Percentiles rank a stretch among this genome's conserved stretches.
Evolutionary conservation across 2,888 invertebrate genomes (phyloP).

Genomic region (Leptura quadrifasciata): DNA sequence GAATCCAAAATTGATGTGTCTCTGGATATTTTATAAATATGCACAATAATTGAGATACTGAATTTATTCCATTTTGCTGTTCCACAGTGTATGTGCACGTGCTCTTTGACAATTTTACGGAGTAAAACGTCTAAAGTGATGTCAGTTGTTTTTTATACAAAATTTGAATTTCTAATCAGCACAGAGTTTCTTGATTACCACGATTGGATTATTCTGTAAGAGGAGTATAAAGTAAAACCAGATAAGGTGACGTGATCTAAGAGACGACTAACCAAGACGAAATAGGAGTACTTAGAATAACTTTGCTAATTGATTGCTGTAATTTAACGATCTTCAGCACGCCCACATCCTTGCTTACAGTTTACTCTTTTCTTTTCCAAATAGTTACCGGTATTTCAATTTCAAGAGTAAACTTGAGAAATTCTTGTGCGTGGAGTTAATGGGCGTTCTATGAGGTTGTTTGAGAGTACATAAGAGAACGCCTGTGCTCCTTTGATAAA

Average conservation of each 20-base stretch:
- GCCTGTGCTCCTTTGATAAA: neutral
- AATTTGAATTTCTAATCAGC: constrained; percentile 32
- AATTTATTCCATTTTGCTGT: too few species aligned
- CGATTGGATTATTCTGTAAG: constrained; percentile 6
- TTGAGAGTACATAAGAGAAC: neutral
- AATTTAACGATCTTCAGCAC: constrained; percentile 14
- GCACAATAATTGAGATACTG: too few species aligned
- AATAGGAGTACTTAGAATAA: constrained; percentile 31
- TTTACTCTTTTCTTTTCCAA: constrained; percentile 13
- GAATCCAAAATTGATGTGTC: too few species aligned
- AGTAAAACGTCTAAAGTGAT: constrained; percentile 17
- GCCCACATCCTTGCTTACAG: constrained; percentile 14
- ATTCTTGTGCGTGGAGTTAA: constrained; percentile 1
- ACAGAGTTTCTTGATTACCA: constrained; percentile 2
- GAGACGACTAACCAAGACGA: constrained; percentile 21
- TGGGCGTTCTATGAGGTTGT: constrained; percentile 1
- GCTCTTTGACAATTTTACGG: neutral
- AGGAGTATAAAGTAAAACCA: constrained; percentile 7
- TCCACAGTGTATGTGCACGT: too few species aligned
- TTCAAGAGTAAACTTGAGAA: constrained; percentile 19
- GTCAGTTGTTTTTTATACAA: constrained; percentile 6
- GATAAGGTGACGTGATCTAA: constrained; percentile 9
- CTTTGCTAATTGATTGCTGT: constrained; percentile 33
- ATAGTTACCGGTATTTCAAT: constrained; percentile 9
- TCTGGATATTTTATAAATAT: too few species aligned